A percentile compares a stretch with the other conserved stretches of the same genome.
These are phyloP conservation scores for Hypothenemus hampei DNA, from an alignment of 1,140 invertebrate species.

Conservation along the genomic window DNA sequence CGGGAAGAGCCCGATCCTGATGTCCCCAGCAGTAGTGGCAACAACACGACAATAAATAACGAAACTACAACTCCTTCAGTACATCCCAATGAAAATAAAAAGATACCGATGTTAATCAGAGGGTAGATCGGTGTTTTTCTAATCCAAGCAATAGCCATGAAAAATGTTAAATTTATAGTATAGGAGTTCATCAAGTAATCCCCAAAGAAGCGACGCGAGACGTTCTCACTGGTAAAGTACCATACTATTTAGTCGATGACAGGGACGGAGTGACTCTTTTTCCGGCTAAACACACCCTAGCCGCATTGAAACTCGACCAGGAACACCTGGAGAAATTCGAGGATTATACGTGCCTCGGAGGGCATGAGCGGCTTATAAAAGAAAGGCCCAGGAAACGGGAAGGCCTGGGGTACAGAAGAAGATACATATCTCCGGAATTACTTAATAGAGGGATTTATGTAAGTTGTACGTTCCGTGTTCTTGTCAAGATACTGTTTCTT, in stretches of 20 bases:
- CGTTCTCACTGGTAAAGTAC: conserved; percentile 68
- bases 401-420: conserved; percentile 32
- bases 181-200: conserved; percentile 49
- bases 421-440: conserved; percentile 34
- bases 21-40: neutral
- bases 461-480: conserved; percentile 25
- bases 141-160: neutral
- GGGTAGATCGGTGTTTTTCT: conserved; percentile 4
- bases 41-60: neutral
- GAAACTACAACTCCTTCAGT: neutral
- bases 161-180: conserved; percentile 7
- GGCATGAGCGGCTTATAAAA: conserved; percentile 34
- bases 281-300: conserved; percentile 67
- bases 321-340: conserved; percentile 54
- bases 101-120: conserved; percentile 20
- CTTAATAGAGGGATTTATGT: conserved; percentile 37
- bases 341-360: conserved; percentile 40
- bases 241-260: conserved; percentile 72
- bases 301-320: conserved; percentile 60
- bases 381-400: conserved; percentile 23
- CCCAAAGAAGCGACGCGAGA: conserved; percentile 67
- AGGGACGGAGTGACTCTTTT: conserved; percentile 65
- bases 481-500: too few relatives aligned
- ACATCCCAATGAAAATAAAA: conserved; percentile 4
- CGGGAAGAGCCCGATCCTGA: neutral